A percentile compares a stretch with the other conserved stretches of the same genome.
Evolutionary conservation across 1,140 invertebrate genomes (phyloP).

Genomic region (Orchestia grillus): DNA sequence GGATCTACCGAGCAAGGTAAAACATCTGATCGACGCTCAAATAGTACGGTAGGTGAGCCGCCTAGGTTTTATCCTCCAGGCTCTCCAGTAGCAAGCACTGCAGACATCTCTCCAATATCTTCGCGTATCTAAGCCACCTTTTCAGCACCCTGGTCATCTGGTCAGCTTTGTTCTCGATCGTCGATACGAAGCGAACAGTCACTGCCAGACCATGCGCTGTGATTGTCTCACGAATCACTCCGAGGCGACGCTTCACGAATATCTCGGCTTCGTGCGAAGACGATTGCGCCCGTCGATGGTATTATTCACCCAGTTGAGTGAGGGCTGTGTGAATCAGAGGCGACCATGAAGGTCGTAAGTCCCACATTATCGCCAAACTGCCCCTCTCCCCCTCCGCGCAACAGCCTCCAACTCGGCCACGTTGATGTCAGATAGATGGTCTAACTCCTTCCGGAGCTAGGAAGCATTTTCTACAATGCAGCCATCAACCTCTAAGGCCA

Average conservation of each 20-base stretch:
- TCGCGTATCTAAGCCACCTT: slow-evolving; percentile 9
- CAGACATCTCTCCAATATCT: no score
- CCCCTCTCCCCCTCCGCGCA: neutral
- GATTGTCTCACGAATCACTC: no score
- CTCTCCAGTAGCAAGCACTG: slow-evolving; percentile 23
- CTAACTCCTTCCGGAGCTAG: neutral
- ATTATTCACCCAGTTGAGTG: neutral
- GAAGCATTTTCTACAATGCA: no score
- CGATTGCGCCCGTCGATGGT: no score
- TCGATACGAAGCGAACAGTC: neutral
- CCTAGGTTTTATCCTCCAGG: neutral
- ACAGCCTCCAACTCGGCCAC: neutral
- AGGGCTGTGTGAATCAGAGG: neutral
- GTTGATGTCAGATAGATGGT: neutral
- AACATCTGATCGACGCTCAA: neutral
- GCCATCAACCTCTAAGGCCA: no score
- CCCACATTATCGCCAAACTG: neutral
- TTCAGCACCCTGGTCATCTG: no score
- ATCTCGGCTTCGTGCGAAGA: slow-evolving; percentile 67
- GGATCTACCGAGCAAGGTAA: neutral
- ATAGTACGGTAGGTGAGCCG: neutral
- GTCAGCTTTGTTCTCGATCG: no score
- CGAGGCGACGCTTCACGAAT: no score
- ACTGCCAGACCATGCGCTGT: neutral
- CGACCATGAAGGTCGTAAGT: neutral